Percentiles rank a stretch among this genome's conserved stretches.
Conservation (phyloP, 53 echinoderm and acorn worm species). For the Echinometra lucunter region DNA sequence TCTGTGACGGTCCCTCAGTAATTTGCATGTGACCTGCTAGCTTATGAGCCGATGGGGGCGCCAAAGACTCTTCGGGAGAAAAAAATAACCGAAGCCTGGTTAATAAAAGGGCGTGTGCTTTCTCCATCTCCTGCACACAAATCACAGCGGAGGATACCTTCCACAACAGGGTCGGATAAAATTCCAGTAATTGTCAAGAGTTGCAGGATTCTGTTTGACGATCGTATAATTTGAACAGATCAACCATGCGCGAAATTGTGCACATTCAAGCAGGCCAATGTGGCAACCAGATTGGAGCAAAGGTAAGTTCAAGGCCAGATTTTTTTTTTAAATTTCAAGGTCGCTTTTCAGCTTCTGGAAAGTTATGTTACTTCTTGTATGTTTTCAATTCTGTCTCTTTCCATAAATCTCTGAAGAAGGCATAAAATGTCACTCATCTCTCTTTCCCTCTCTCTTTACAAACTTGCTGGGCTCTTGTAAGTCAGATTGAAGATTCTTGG, state of each 20-base stretch:
- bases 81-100: neutral
- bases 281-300: slow-evolving; percentile 95
- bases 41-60: neutral
- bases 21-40: neutral
- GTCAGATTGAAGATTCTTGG: no score
- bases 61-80: neutral
- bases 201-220: neutral
- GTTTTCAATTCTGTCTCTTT: no score
- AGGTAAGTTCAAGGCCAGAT: slow-evolving; percentile 68
- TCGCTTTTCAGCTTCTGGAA: no score
- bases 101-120: slow-evolving; percentile 13
- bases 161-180: slow-evolving; percentile 26
- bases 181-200: neutral
- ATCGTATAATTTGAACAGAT: neutral
- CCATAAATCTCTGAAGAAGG: no score
- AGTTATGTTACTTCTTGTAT: no score
- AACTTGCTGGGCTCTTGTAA: no score
- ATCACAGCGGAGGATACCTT: neutral
- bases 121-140: neutral
- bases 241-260: slow-evolving; percentile 90
- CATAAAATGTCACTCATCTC: no score
- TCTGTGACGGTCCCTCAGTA: slow-evolving; percentile 7
- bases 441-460: no score
- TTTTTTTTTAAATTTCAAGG: no score
- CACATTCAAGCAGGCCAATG: slow-evolving; percentile 97